Evolutionary conservation across 1,140 invertebrate species (phyloP).

Genomic region (Hyphantria cunea): DNA sequence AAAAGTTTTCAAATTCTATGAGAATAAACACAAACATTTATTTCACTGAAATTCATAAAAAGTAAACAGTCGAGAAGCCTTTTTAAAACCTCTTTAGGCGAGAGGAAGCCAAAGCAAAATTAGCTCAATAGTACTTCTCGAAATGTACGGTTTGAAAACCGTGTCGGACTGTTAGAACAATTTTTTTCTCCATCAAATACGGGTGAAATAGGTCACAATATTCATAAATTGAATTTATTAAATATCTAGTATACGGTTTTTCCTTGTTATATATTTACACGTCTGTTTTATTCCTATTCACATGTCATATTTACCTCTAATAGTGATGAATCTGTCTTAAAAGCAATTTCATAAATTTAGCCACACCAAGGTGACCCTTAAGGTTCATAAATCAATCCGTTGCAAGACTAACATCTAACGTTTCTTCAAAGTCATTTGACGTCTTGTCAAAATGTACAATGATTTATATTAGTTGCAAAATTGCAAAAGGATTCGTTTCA

Average conservation of each 20-base stretch:
- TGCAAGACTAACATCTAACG: neutral
- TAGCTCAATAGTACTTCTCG: conserved; percentile 26
- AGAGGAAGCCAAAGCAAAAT: conserved; percentile 24
- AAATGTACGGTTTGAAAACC: conserved; percentile 13
- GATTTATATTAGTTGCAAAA: conserved; percentile 20
- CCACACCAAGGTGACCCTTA: conserved; percentile 1
- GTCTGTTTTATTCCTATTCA: too few species aligned
- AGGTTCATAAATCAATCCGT: conserved; percentile 21
- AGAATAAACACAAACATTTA: conserved; percentile 8
- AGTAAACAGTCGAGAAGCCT: conserved; percentile 9
- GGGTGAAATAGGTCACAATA: neutral
- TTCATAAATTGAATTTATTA: too few species aligned
- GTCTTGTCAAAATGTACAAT: conserved; percentile 19
- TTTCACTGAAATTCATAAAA: conserved; percentile 13
- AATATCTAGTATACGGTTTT: too few species aligned
- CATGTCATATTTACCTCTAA: too few species aligned
- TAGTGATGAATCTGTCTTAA: neutral
- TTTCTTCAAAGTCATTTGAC: conserved; percentile 15
- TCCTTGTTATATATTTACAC: too few species aligned
- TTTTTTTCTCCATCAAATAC: conserved; percentile 8
- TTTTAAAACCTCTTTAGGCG: conserved; percentile 16
- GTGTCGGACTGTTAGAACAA: conserved; percentile 10
- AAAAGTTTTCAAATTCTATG: too few species aligned
- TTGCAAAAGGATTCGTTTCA: conserved; percentile 8
- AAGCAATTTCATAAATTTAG: conserved; percentile 1